Percentiles rank a stretch among this genome's conserved stretches.
These are phyloP conservation scores for Phenganax marumi DNA, from an alignment of 92 coral and sea anemone genomes.

Conservation along the genomic window DNA sequence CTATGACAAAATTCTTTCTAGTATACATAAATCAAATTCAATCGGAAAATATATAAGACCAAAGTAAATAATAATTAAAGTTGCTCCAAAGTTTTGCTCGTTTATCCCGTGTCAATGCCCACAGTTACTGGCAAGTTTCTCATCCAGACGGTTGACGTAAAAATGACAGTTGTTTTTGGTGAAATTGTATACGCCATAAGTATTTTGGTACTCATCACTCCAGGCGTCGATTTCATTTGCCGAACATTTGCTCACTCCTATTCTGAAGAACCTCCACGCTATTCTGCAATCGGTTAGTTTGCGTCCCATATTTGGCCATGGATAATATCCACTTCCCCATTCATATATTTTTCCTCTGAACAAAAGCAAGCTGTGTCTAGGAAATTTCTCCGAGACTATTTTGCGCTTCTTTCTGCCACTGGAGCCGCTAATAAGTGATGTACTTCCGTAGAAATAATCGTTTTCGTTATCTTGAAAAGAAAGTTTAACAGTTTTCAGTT, in stretches of 20 bases:
- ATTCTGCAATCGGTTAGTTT: not conserved
- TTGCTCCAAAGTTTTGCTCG: too few relatives aligned
- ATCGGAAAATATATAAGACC: too few relatives aligned
- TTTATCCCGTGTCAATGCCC: conserved; percentile 9
- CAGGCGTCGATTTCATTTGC: not conserved
- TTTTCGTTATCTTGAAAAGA: not conserved
- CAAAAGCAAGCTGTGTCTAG: not conserved
- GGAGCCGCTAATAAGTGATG: not conserved
- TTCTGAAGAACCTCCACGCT: not conserved
- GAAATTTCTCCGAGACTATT: not conserved
- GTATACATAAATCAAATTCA: too few relatives aligned
- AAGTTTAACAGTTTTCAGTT: not conserved
- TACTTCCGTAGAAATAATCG: conserved; percentile 10
- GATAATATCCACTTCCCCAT: not conserved
- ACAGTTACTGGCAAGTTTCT: not conserved
- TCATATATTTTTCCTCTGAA: conserved; percentile 21
- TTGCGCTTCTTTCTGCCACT: not conserved
- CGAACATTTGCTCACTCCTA: conserved; percentile 5
- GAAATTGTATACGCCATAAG: not conserved
- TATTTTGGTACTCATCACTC: not conserved
- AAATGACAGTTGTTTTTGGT: not conserved
- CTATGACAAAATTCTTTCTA: too few relatives aligned
- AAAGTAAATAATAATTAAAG: too few relatives aligned
- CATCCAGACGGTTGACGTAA: conserved; percentile 12
- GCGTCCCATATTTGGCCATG: not conserved